phyloP scores from a whole-genome alignment of 2,113 vertebrate species.

The Gavia stellata region DNA sequence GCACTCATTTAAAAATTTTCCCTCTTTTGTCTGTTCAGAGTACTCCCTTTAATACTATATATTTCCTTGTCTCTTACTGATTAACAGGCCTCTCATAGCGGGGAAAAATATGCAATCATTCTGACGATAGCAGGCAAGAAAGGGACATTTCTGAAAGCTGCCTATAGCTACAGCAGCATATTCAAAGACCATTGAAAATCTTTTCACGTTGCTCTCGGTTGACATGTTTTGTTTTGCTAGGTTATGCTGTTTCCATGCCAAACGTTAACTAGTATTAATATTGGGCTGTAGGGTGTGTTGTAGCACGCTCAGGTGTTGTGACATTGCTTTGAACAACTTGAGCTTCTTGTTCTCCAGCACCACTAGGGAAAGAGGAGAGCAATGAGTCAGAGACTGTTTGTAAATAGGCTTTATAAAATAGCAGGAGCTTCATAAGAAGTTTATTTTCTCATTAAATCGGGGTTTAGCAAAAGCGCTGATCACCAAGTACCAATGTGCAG shows the following conservation, averaged over 20 bases:
- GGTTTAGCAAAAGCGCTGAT: not conserved
- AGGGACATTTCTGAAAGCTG: not conserved
- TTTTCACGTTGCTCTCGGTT: not conserved
- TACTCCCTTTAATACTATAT: not conserved
- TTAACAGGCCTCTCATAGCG: not conserved
- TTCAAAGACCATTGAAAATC: not conserved
- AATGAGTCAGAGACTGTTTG: not conserved
- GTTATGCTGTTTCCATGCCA: not conserved
- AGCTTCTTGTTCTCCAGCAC: not conserved
- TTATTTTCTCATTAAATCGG: not conserved
- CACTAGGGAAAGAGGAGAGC: not conserved
- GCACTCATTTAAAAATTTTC: not conserved
- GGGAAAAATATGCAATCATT: not conserved
- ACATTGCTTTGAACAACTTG: not conserved
- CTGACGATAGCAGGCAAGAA: not conserved
- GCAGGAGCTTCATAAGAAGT: not conserved
- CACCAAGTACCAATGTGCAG: not conserved
- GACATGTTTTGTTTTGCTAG: not conserved
- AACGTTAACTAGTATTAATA: not conserved
- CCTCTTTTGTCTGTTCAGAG: not conserved
- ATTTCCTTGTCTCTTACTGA: not conserved
- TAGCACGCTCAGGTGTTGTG: not conserved
- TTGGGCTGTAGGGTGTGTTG: not conserved
- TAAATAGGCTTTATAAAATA: not conserved
- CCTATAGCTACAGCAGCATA: rapidly evolving